phyloP scores from a whole-genome alignment of 1,140 invertebrate species.

The Trigoniulus corallinus region DNA sequence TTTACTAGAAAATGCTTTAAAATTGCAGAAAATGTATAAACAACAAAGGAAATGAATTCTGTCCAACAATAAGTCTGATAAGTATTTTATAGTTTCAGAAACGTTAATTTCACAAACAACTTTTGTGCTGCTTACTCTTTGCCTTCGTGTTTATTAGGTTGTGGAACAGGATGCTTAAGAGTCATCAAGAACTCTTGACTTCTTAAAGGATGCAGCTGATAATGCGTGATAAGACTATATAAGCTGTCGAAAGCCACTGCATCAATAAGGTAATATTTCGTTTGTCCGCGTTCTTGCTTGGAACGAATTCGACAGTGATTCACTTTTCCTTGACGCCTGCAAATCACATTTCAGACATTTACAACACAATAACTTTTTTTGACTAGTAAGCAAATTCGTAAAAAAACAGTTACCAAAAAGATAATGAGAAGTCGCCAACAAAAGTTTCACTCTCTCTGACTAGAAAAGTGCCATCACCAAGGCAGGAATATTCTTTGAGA shows the following conservation, averaged over 20 bases:
- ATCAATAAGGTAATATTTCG: slow-evolving; percentile 82
- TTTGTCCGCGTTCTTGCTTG: slow-evolving; percentile 72
- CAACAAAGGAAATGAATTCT: too few species aligned
- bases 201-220: slow-evolving; percentile 63
- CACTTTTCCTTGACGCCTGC: slow-evolving; percentile 59
- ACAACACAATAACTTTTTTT: neutral
- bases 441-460: slow-evolving; percentile 90
- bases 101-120: too few species aligned
- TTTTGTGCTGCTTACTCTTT: slow-evolving; percentile 62
- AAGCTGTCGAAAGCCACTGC: slow-evolving; percentile 78
- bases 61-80: too few species aligned
- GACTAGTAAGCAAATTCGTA: neutral
- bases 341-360: too few species aligned
- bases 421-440: slow-evolving; percentile 87
- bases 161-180: slow-evolving; percentile 78
- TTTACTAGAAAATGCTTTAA: too few species aligned
- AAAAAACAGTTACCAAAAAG: slow-evolving; percentile 48
- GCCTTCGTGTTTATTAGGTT: slow-evolving; percentile 81
- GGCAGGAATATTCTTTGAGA: slow-evolving; percentile 54
- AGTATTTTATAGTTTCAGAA: too few species aligned
- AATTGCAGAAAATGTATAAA: too few species aligned
- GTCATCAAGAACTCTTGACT: slow-evolving; percentile 78
- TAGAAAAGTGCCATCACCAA: slow-evolving; percentile 89
- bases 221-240: slow-evolving; percentile 81
- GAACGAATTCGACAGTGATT: slow-evolving; percentile 83